Conservation (phyloP, 2,888 invertebrate genomes). For the Argyresthia goedartella region DNA sequence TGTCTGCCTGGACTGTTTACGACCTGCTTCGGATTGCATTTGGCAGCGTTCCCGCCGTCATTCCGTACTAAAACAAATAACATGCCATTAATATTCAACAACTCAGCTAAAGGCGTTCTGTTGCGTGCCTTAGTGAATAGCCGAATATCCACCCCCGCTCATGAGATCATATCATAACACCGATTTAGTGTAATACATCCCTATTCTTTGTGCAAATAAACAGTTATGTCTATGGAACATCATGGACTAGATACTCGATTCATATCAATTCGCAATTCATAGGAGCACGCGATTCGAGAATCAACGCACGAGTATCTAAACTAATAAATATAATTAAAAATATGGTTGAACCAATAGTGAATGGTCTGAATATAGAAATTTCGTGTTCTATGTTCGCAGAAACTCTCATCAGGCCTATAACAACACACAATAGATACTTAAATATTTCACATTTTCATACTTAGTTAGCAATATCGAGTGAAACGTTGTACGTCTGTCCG, state of each 20-base stretch:
- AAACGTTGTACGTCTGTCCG: no score
- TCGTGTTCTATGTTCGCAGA: no score
- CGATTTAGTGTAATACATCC: neutral
- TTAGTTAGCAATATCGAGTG: no score
- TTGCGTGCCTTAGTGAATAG: slow-evolving; percentile 1
- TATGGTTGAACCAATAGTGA: neutral
- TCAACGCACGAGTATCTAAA: no score
- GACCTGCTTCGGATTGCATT: slow-evolving; percentile 26
- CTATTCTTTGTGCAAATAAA: neutral
- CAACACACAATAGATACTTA: no score
- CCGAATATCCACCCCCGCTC: neutral
- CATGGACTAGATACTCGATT: neutral
- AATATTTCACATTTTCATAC: no score
- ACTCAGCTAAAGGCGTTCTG: slow-evolving; percentile 28
- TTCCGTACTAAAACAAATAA: slow-evolving; percentile 35
- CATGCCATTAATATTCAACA: slow-evolving; percentile 47
- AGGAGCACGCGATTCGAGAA: neutral
- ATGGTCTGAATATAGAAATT: neutral
- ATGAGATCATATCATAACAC: neutral
- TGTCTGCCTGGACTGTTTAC: slow-evolving; percentile 19
- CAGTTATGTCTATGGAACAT: neutral
- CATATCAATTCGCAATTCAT: neutral
- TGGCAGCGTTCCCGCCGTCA: slow-evolving; percentile 46
- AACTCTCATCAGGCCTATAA: no score
- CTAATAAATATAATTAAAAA: no score